phyloP scores from a whole-genome alignment of 2,113 vertebrate genomes.

The Callorhinus ursinus region DNA sequence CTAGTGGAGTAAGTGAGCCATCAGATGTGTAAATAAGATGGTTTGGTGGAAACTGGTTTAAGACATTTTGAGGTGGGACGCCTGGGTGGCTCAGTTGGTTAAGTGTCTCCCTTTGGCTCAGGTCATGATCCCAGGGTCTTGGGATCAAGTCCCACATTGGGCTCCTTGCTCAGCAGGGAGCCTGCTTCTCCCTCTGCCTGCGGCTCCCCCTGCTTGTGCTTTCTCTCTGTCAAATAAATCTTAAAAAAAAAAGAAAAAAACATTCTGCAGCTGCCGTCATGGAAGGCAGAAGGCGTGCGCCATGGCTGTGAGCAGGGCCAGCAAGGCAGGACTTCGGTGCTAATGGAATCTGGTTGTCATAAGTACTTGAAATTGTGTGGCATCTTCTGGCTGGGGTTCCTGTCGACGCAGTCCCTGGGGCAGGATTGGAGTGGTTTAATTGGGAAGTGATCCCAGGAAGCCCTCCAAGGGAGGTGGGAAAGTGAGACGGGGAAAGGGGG shows the following conservation, averaged over 20 bases:
- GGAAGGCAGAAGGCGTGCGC: fast-evolving
- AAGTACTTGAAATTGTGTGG: neutral
- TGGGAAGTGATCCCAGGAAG: neutral
- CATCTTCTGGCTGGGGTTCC: neutral
- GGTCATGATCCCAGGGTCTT: too few relatives aligned
- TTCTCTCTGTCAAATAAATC: neutral
- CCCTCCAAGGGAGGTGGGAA: neutral
- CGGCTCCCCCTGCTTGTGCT: too few relatives aligned
- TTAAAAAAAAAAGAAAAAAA: neutral
- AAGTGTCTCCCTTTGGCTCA: neutral
- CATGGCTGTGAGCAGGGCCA: neutral
- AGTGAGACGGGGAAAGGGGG: neutral
- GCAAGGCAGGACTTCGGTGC: neutral
- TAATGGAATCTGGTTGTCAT: neutral
- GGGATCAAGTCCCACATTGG: too few relatives aligned
- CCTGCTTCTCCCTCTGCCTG: too few relatives aligned
- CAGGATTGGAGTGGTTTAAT: neutral
- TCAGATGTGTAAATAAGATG: neutral
- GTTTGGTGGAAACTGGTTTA: neutral
- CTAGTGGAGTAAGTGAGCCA: too few relatives aligned
- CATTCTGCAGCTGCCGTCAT: neutral
- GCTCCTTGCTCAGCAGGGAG: too few relatives aligned
- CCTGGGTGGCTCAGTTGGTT: neutral
- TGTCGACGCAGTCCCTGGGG: neutral
- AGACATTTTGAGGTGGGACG: neutral